Evolutionary conservation across 2,888 invertebrate species (phyloP), one percentile per base, ranked within the genome.

Genomic region (Drosophila affinis): DNA sequence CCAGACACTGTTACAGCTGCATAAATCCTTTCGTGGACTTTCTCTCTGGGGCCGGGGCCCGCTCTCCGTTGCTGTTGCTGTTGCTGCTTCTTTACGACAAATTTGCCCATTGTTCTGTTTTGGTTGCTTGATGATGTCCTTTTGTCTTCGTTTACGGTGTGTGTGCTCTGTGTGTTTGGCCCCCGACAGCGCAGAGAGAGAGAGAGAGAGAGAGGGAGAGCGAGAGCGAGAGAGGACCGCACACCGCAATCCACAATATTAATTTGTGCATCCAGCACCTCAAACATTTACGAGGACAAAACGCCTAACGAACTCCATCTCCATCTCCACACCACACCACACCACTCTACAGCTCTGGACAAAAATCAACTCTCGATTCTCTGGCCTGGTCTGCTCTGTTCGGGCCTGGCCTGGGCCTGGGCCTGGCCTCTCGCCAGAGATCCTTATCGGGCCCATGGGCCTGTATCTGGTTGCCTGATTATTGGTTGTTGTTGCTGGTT

Each of bases 211-310:
- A 21, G 21, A 21, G 21, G 3, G 21, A 3, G 6, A 29, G 47
- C 47, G 34, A 9, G 17, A 14, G 10, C 24, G 17, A 27, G 24
- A 2, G 27, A 57, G 63, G 89, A 87, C 89, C 87, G 82, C 87
- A 88, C 87, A 48, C 49, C 61, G 71, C 72, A 62, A 61, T 72
- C 77, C 81, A 81, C 82, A 88, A 81, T 86, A 85, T 86, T 85
- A 85, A 88, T 85, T 85, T 85, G 85, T 87, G 86, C 77, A 71
- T 76, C 72, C 85, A 82, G 87, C 88, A 84, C 88, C 88, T 87
- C 72, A 68, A 75, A 75, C 75, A 83, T 72, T 71, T 78, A 75
- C 75, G 75, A 73, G 76, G 69, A 70, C 69, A 74, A 74, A 75
- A 73, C 75, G 74, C 70, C 76, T 72, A 72, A 72, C 72, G 72